Evolutionary conservation across 2,888 invertebrate genomes (phyloP), one percentile per base, ranked within the genome.

Genomic region (Lathronympha strigana): DNA sequence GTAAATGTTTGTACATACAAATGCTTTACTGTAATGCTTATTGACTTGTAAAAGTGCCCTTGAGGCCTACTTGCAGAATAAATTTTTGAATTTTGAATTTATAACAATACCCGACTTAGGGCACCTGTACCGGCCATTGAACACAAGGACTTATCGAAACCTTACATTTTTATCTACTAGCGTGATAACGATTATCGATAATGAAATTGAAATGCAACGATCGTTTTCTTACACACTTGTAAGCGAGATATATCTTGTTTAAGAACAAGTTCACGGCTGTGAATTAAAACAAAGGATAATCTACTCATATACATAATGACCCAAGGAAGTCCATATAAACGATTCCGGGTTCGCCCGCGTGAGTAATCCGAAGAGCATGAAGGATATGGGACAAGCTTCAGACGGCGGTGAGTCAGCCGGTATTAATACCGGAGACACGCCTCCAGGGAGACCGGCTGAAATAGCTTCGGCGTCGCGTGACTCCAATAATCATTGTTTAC

Each of bases 361-460:
- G 92, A 90, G 87, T 91, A 90, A 91, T 87, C 77, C 83, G 75
- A 81, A 79, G 77, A 83, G 83, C 82, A 85, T 85, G 86, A 82
- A 87, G 88, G 90, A 91, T 90, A 84, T 90, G 86, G 91, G 85
- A 88, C 89, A 90, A 88, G 87, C 86, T 87, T 86, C 88, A 90
- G 90, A 90, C 91, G 81, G 76, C 77, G 77, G 81, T 91, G 91
- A 91, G 76, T 91, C 91, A 73, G 80, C 80, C 83, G 76, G 80
- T 90, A 90, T 89, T 87, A 87, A 90, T 89, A 90, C 80, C 86
- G 84, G 87, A 88, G 90, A 90, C 91, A 90, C 90, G 90, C 91
- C 91, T 91, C 87, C 88, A 87, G 87, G 84, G 87, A 82, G 82
- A 82, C 80, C 83, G 77, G 79, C 88, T 78, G 84, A 91, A 91